Conservation (phyloP, 92 coral and sea anemone genomes). For the Siderastrea siderea region DNA sequence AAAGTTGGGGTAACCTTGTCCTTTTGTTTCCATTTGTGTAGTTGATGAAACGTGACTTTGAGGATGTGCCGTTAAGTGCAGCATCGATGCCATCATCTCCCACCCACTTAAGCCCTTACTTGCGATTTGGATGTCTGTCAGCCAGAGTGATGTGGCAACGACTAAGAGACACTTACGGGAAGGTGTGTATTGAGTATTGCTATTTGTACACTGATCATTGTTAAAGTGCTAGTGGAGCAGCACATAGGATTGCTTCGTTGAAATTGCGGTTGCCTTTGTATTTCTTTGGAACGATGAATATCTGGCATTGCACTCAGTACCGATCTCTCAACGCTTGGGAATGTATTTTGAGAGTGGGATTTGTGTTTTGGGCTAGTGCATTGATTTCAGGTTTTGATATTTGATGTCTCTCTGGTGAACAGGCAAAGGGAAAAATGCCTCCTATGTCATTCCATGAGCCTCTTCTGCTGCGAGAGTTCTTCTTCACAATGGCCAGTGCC, state of each 20-base stretch:
- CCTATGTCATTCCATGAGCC: constrained; percentile 58
- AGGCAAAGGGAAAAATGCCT: constrained; percentile 43
- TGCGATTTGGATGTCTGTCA: constrained; percentile 83
- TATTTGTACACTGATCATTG: not conserved
- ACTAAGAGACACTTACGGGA: constrained; percentile 56
- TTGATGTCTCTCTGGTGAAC: not conserved
- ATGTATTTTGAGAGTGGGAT: not conserved
- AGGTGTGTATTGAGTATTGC: constrained; percentile 51
- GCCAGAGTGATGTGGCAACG: constrained; percentile 69
- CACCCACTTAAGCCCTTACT: constrained; percentile 75
- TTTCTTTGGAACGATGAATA: too few species aligned
- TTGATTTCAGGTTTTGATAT: not conserved
- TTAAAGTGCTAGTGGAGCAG: not conserved
- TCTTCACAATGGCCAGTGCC: constrained; percentile 71
- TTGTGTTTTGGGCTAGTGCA: too few species aligned
- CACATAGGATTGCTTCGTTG: not conserved
- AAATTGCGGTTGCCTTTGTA: not conserved
- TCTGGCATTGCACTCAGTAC: too few species aligned
- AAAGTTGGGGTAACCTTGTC: not conserved
- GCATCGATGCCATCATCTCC: constrained; percentile 54
- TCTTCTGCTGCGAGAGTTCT: constrained; percentile 72
- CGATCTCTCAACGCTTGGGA: too few species aligned
- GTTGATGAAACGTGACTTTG: constrained; percentile 39
- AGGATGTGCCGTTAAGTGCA: constrained; percentile 7
- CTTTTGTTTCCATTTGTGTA: not conserved